Conservation (phyloP, 2,888 invertebrate genomes). For the Alloscopus bannaensis region DNA sequence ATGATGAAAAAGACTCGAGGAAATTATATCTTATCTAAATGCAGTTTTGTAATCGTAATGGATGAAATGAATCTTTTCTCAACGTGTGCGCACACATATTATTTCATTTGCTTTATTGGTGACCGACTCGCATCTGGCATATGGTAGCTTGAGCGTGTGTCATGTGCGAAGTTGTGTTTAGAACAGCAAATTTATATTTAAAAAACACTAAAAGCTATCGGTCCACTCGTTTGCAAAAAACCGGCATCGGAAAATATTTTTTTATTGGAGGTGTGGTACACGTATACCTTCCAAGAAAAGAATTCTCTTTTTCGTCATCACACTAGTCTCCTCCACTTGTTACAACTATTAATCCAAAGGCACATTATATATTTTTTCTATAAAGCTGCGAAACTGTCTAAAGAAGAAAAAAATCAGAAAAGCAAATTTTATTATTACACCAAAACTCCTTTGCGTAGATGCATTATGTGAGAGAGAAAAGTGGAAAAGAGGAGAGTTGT, state of each 20-base stretch:
- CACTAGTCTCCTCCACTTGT: too few species aligned
- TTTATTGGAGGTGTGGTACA: constrained; percentile 37
- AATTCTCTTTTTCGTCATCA: constrained; percentile 31
- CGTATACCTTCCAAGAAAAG: constrained; percentile 8
- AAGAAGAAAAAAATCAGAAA: constrained; percentile 52
- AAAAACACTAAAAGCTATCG: too few species aligned
- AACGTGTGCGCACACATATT: constrained; percentile 44
- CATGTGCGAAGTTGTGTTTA: too few species aligned
- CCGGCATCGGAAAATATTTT: constrained; percentile 10
- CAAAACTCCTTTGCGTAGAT: constrained; percentile 27
- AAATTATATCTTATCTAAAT: constrained; percentile 25
- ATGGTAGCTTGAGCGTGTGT: neutral
- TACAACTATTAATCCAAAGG: neutral
- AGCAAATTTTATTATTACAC: constrained; percentile 55
- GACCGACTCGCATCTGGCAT: too few species aligned
- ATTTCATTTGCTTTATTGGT: constrained; percentile 52
- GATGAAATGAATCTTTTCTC: constrained; percentile 41
- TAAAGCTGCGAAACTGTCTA: constrained; percentile 25
- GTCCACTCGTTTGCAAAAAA: too few species aligned
- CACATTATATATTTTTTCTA: neutral
- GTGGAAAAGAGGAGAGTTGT: constrained; percentile 15
- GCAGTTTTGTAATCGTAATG: constrained; percentile 20
- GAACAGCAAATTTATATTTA: too few species aligned
- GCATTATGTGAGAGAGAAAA: neutral
- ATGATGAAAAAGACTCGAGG: too few species aligned